phyloP scores from a whole-genome alignment of 2,797 vertebrate species.

The Arctocebus calabarensis region DNA sequence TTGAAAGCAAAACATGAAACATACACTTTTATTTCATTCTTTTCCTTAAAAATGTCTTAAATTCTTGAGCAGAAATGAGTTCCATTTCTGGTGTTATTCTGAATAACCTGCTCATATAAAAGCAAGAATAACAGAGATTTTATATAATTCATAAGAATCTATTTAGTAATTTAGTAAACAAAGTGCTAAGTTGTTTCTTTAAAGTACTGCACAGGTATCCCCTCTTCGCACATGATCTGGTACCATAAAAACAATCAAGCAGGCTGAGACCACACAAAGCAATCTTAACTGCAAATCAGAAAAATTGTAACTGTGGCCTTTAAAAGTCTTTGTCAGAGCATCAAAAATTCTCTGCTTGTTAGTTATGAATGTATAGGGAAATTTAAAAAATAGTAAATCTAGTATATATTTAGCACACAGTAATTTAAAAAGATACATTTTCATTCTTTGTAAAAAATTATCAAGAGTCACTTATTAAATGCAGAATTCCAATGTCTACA shows the following conservation, averaged over 20 bases:
- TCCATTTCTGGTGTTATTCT: constrained; percentile 72
- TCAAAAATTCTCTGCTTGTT: background rate
- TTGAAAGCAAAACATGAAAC: background rate
- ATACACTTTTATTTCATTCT: background rate
- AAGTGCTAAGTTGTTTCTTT: constrained; percentile 76
- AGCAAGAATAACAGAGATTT: constrained; percentile 75
- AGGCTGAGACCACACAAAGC: background rate
- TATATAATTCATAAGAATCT: constrained; percentile 72
- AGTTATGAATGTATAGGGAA: background rate
- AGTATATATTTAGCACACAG: background rate
- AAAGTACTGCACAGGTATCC: background rate
- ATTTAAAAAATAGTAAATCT: background rate
- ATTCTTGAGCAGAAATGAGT: constrained; percentile 74
- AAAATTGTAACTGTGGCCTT: background rate
- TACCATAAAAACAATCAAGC: background rate
- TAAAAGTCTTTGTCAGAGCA: background rate
- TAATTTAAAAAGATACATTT: background rate
- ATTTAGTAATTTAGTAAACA: constrained; percentile 83
- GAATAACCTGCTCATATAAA: constrained; percentile 68
- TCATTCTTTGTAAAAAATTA: background rate
- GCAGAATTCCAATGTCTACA: too few relatives aligned
- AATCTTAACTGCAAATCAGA: background rate
- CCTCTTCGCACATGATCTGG: background rate
- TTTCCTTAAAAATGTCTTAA: constrained; percentile 74
- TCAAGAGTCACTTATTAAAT: background rate